Base-by-base conservation (phyloP, 2,888 invertebrate species). In the Philhelius pedissequus region DNA sequence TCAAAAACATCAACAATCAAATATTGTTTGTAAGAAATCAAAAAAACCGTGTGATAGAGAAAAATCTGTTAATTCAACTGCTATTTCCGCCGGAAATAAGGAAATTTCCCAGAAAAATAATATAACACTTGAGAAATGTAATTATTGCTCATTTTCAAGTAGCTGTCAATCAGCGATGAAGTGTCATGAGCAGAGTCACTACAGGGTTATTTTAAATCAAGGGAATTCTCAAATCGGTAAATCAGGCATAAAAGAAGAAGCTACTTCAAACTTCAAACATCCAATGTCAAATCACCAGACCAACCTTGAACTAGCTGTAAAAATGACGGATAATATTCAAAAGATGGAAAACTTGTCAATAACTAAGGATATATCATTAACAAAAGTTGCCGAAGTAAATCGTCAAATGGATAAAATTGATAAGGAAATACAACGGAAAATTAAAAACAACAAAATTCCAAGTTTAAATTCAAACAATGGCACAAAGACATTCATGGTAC, bases 1-100 rank as follows among this genome's bases (percentile, higher is more conserved):
- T 90, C 94, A 95, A 88, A 88, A 88, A 3, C 91, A 91, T 64
- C 89, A 88, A 38, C 13, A 11, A 35, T 15, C 38, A 60, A 40
- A 6, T 40, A 25, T 1, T 20, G 20, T 20, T 22, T 5, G 1
- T 5, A 22, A 58, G 2, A 58, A 35, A n/a, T 8, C 25, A 5
- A 4, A 22, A 27, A 52, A 30, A 30, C 11, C 11, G 6, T 6
- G 5, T 48, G 11, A 4, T 22, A n/a, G 3, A 13, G 22, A 48
- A 22, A 22, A 13, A 25, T 0, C 6, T 13, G 5, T n/a, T 5
- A 48, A 48, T 1, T 48, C 22, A 48, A 22, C 22, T 2, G 2
- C 50, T 4, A 7, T 15, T 25, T n/a, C 25, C 1, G 1, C 15
- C 1, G 15, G 7, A 25, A 15, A 27, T 2, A 5, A 15, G n/a